These are phyloP conservation scores for Ischnus inquisitorius DNA, from an alignment of 2,888 invertebrate species.

Conservation along the genomic window DNA sequence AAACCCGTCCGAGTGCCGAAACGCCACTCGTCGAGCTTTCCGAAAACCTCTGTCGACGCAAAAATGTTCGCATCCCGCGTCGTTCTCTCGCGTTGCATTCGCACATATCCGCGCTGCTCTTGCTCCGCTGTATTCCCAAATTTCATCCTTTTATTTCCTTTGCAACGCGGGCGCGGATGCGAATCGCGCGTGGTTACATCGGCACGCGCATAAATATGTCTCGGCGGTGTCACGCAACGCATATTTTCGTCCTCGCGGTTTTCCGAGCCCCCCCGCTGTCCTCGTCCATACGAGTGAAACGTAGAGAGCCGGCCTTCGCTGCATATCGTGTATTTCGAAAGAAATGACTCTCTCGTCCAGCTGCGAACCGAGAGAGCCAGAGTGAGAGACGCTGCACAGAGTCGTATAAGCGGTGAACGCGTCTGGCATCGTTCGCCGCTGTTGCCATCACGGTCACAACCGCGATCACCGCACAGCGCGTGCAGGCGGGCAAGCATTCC, in stretches of 20 bases:
- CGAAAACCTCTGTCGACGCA: constrained; percentile 54
- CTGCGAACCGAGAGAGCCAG: background rate
- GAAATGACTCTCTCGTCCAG: constrained; percentile 32
- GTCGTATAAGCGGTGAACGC: constrained; percentile 28
- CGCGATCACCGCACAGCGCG: constrained; percentile 32
- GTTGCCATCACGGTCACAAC: constrained; percentile 27
- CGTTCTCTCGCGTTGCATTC: background rate
- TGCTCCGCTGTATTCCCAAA: background rate
- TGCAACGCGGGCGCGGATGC: background rate
- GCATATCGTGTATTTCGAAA: constrained; percentile 31
- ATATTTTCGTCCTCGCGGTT: constrained; percentile 28
- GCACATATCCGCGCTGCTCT: background rate
- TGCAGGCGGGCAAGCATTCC: constrained; percentile 33
- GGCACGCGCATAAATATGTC: constrained; percentile 49
- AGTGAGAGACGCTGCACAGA: background rate
- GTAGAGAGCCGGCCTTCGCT: background rate
- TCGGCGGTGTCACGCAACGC: constrained; percentile 8
- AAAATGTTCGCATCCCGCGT: constrained; percentile 23
- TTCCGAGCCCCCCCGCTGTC: background rate
- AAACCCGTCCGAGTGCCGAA: constrained; percentile 56
- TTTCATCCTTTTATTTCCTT: constrained; percentile 1
- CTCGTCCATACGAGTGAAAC: background rate
- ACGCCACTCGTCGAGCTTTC: constrained; percentile 67
- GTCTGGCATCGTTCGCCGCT: constrained; percentile 20
- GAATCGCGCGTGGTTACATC: constrained; percentile 25